Percentiles rank a stretch among this genome's conserved stretches.
These are phyloP conservation scores for Collichthys lucidus DNA, from an alignment of 2,113 vertebrate genomes.

Conservation along the genomic window DNA sequence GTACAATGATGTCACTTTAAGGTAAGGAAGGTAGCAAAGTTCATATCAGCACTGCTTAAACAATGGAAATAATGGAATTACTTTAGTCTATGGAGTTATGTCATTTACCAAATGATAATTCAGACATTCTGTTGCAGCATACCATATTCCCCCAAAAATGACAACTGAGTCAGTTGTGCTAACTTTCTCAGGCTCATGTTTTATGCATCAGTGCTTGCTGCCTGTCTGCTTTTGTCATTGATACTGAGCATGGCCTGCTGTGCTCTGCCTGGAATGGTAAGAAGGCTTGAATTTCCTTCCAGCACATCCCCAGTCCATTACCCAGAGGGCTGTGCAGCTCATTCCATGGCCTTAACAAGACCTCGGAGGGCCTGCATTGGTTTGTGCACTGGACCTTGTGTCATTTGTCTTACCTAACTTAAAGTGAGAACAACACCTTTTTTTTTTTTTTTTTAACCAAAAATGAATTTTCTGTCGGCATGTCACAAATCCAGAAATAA, in stretches of 20 bases:
- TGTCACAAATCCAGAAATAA: background rate
- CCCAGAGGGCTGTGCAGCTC: conserved; percentile 71
- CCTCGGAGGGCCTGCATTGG: conserved; percentile 42
- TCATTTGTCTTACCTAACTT: background rate
- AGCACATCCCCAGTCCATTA: conserved; percentile 70
- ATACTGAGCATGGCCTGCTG: conserved; percentile 62
- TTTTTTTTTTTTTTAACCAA: background rate
- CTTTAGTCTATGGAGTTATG: background rate
- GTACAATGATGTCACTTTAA: background rate
- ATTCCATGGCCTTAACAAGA: conserved; percentile 69
- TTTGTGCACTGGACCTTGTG: conserved; percentile 23
- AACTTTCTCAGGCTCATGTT: conserved; percentile 76
- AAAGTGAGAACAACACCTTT: background rate
- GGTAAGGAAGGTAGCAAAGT: background rate
- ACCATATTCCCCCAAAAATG: conserved; percentile 34
- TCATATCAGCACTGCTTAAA: conserved; percentile 4
- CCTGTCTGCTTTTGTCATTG: conserved; percentile 79
- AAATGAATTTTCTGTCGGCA: background rate
- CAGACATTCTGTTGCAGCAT: conserved; percentile 14
- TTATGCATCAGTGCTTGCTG: conserved; percentile 75
- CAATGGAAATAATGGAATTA: background rate
- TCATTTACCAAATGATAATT: conserved; percentile 31
- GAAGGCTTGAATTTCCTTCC: conserved; percentile 71
- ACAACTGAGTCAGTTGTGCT: conserved; percentile 53
- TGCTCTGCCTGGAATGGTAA: conserved; percentile 73